A percentile compares a stretch with the other conserved stretches of the same genome.
phyloP scores from a whole-genome alignment of 2,113 vertebrate genomes.

The Oostethus manadensis region DNA sequence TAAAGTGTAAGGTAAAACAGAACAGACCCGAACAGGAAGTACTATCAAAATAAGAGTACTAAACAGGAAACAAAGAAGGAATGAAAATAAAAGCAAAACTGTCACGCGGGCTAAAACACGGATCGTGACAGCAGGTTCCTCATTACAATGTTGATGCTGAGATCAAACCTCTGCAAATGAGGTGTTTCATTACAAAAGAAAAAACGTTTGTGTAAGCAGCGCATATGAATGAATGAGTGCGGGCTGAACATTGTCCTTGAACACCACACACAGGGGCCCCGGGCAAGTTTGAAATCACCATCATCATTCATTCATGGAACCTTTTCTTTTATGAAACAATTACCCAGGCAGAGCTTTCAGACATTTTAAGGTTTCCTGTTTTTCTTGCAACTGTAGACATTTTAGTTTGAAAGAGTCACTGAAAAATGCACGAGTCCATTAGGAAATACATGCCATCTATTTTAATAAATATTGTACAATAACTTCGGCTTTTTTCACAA shows the following conservation, averaged over 20 bases:
- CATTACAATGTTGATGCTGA: slow-evolving; percentile 9
- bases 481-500: slow-evolving; percentile 9
- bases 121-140: not conserved
- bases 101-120: too few relatives aligned
- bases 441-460: slow-evolving; percentile 30
- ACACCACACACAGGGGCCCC: not conserved
- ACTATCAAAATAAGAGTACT: too few relatives aligned
- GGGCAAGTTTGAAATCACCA: not conserved
- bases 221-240: not conserved
- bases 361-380: slow-evolving; percentile 11
- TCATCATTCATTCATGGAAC: slow-evolving; percentile 52
- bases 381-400: slow-evolving; percentile 22
- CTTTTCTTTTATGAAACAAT: slow-evolving; percentile 27
- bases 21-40: too few relatives aligned
- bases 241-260: not conserved
- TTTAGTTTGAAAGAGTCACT: slow-evolving; percentile 26
- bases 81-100: too few relatives aligned
- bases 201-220: not conserved
- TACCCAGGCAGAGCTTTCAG: slow-evolving; percentile 43
- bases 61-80: too few relatives aligned
- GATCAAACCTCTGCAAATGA: not conserved
- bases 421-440: slow-evolving; percentile 62
- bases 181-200: slow-evolving; percentile 7
- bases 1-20: too few relatives aligned
- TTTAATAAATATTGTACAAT: slow-evolving; percentile 46